Conservation (phyloP, 2,797 vertebrate genomes). For the Aratinga solstitialis region DNA sequence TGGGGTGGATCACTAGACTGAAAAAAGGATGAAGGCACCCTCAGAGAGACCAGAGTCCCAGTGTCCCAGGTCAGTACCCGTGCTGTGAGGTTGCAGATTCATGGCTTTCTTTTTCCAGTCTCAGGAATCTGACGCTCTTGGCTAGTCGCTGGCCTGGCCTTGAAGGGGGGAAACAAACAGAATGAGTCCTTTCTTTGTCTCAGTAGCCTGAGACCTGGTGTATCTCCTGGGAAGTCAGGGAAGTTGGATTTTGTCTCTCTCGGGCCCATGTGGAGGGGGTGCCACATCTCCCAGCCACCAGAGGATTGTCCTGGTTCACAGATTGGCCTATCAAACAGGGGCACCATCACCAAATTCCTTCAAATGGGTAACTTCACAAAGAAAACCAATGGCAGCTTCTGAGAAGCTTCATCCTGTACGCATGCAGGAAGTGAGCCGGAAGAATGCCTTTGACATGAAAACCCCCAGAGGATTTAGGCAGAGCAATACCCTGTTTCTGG, state of each 20-base stretch:
- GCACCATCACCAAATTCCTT: background rate
- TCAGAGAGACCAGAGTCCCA: background rate
- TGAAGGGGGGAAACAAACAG: background rate
- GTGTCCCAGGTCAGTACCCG: background rate
- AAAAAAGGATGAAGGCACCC: slow-evolving; percentile 11
- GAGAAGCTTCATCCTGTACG: background rate
- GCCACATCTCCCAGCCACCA: background rate
- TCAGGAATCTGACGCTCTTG: fast-evolving
- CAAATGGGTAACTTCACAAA: background rate
- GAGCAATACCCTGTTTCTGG: background rate
- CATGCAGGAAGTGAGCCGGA: background rate
- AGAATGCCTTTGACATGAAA: background rate
- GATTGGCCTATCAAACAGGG: background rate
- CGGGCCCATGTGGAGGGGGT: background rate
- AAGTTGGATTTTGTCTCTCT: background rate
- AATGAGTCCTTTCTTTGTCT: background rate
- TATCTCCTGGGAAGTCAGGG: background rate
- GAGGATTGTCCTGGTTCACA: background rate
- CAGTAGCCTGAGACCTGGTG: background rate
- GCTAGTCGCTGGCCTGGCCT: background rate
- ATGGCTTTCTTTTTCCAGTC: background rate
- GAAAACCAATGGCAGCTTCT: background rate
- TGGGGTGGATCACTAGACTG: slow-evolving; percentile 37
- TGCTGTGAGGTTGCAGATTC: fast-evolving
- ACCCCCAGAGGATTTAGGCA: background rate